These are phyloP conservation scores for Orchesella cincta DNA, from an alignment of 1,140 invertebrate species.

Conservation along the genomic window DNA sequence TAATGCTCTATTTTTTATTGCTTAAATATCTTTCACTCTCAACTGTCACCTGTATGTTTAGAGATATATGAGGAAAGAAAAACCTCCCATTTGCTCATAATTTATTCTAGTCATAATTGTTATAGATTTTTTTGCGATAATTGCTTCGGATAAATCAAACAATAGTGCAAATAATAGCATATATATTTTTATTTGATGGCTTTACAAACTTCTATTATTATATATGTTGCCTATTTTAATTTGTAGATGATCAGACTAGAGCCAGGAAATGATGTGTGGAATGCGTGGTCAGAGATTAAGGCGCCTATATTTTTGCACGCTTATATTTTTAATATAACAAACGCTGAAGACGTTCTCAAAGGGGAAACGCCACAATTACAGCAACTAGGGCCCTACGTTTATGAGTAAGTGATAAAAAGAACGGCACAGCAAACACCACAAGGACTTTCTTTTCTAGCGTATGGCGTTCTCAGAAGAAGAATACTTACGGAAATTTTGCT, in stretches of 20 bases:
- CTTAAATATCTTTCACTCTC: no score
- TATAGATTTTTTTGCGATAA: no score
- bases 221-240: background rate
- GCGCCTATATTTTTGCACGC: conserved; percentile 59
- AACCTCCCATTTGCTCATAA: no score
- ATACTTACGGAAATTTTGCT: no score
- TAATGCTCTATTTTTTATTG: no score
- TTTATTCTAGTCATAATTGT: no score
- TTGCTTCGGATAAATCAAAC: no score
- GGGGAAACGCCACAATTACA: conserved; percentile 56
- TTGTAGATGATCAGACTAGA: conserved; percentile 44
- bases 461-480: no score
- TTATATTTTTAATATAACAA: conserved; percentile 60
- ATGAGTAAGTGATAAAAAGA: conserved; percentile 54
- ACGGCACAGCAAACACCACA: background rate
- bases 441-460: background rate
- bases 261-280: conserved; percentile 46
- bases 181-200: background rate
- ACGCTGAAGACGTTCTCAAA: conserved; percentile 56
- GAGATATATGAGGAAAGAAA: no score
- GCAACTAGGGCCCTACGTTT: conserved; percentile 62
- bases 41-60: no score
- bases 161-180: no score
- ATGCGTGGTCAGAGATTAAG: conserved; percentile 57
- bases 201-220: background rate